These are phyloP conservation scores for Hydrotaea cyrtoneurina DNA, from an alignment of 2,888 invertebrate genomes.

Conservation along the genomic window DNA sequence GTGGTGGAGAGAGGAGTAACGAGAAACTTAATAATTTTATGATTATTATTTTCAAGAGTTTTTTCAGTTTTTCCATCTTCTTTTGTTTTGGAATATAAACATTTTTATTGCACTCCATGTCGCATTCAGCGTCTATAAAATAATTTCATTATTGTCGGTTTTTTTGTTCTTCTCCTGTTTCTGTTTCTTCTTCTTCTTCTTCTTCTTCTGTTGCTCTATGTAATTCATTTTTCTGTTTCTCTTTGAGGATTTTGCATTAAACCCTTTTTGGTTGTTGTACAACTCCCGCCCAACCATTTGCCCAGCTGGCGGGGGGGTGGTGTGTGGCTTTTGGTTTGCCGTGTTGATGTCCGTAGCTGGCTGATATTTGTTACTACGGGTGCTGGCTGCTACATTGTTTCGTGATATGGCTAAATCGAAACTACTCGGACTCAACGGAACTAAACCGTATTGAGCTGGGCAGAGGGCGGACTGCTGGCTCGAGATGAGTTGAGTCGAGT, in stretches of 20 bases:
- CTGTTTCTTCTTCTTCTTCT: too few relatives aligned
- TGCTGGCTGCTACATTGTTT: not conserved
- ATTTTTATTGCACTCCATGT: not conserved
- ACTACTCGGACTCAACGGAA: not conserved
- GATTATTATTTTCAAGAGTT: slow-evolving; percentile 11
- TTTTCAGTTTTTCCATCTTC: not conserved
- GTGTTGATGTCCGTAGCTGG: not conserved
- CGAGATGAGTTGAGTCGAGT: not conserved
- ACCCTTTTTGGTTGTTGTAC: slow-evolving; percentile 23
- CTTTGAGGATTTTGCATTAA: not conserved
- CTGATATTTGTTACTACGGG: not conserved
- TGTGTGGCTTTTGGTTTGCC: slow-evolving; percentile 20
- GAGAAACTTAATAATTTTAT: slow-evolving; percentile 5
- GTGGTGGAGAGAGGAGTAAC: not conserved
- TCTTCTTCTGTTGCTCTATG: not conserved
- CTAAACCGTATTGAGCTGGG: not conserved
- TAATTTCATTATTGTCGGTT: slow-evolving; percentile 14
- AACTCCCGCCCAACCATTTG: not conserved
- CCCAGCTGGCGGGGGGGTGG: not conserved
- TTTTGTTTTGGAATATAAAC: not conserved
- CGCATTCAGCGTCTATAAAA: not conserved
- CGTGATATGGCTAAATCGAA: not conserved
- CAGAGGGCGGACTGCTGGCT: too few relatives aligned
- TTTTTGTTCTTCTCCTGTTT: too few relatives aligned
- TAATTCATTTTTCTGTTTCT: not conserved